A percentile compares a stretch with the other conserved stretches of the same genome.
Conservation (phyloP, 2,888 invertebrate genomes). For the Drosophila quinaria region DNA sequence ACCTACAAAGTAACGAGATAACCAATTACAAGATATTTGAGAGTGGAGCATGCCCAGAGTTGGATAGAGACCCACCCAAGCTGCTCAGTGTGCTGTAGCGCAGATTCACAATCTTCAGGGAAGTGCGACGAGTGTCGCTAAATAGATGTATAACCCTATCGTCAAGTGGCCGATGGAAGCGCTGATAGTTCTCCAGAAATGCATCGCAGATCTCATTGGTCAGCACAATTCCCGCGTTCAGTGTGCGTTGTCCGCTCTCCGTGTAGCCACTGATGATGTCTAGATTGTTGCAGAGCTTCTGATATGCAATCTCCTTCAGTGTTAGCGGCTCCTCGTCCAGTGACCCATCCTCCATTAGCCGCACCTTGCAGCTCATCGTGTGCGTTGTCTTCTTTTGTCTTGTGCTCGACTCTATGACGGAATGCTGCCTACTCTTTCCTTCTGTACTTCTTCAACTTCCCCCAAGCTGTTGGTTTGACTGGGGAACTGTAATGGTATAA, state of each 20-base stretch:
- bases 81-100: conserved; percentile 91
- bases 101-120: conserved; percentile 90
- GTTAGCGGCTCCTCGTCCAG: conserved; percentile 85
- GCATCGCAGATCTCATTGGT: conserved; percentile 91
- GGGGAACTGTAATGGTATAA: conserved; percentile 17
- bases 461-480: not conserved
- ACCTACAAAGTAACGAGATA: conserved; percentile 59
- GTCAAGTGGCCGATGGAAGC: conserved; percentile 87
- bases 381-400: not conserved
- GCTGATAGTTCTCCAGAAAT: conserved; percentile 85
- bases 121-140: conserved; percentile 89
- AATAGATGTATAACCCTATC: conserved; percentile 91
- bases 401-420: conserved; percentile 1
- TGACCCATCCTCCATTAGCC: conserved; percentile 85
- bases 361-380: conserved; percentile 85
- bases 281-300: conserved; percentile 84
- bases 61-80: conserved; percentile 85
- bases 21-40: not conserved
- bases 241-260: conserved; percentile 77
- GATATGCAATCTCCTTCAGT: conserved; percentile 84
- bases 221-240: conserved; percentile 88
- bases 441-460: not conserved
- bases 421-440: not conserved
- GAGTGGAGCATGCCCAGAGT: not conserved
- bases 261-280: conserved; percentile 81